Evolutionary conservation across 2,888 invertebrate species (phyloP).

Genomic region (Caenorhabditis japonica): DNA sequence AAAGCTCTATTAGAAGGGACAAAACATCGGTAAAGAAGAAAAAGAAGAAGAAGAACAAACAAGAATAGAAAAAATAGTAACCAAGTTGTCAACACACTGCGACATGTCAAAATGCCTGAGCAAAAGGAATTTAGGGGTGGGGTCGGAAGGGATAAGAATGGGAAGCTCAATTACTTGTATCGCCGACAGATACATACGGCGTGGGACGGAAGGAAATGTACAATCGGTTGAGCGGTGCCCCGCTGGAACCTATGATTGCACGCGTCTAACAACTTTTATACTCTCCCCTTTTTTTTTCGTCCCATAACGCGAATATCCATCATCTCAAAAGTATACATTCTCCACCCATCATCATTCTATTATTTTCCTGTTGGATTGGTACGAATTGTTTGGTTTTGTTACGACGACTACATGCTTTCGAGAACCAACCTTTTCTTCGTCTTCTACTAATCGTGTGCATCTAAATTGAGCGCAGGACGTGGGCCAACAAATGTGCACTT

Average conservation of each 20-base stretch:
- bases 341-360: constrained; percentile 42
- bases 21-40: background rate
- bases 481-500: constrained; percentile 39
- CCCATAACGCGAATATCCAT: constrained; percentile 40
- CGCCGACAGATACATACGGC: constrained; percentile 39
- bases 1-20: background rate
- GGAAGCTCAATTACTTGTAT: constrained; percentile 58
- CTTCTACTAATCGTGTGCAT: constrained; percentile 46
- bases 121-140: constrained; percentile 31
- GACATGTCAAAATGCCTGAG: constrained; percentile 37
- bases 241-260: constrained; percentile 47
- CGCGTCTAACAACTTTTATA: constrained; percentile 39
- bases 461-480: constrained; percentile 1
- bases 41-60: background rate
- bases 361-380: constrained; percentile 54
- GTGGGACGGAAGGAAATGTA: constrained; percentile 55
- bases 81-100: constrained; percentile 33
- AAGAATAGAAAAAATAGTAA: constrained; percentile 16
- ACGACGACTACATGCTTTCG: constrained; percentile 9
- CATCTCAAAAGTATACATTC: constrained; percentile 51
- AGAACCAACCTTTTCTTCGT: constrained; percentile 37
- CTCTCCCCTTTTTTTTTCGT: constrained; percentile 23
- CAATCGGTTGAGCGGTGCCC: constrained; percentile 52
- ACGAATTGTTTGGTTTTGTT: constrained; percentile 47
- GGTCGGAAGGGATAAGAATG: constrained; percentile 36